Conservation (phyloP, 2,113 vertebrate genomes). For the Cromileptes altivelis region DNA sequence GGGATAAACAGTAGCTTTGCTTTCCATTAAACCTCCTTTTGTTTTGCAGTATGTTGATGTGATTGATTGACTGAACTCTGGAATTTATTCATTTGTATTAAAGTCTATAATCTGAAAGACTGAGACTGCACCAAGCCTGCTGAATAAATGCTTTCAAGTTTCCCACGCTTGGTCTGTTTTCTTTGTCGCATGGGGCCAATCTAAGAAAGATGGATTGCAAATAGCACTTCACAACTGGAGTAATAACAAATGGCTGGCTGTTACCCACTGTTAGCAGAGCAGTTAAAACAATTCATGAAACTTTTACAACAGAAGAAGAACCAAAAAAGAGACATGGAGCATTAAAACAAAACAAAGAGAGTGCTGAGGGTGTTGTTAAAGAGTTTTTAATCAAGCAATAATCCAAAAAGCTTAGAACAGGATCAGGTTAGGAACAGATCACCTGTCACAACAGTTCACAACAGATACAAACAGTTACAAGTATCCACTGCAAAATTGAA, state of each 20-base stretch:
- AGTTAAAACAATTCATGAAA: constrained; percentile 21
- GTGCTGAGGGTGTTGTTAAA: constrained; percentile 74
- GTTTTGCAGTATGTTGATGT: background rate
- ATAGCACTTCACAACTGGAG: background rate
- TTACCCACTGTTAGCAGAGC: constrained; percentile 45
- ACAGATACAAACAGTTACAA: constrained; percentile 65
- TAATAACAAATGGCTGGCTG: background rate
- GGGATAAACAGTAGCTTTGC: constrained; percentile 28
- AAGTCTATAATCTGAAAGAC: background rate
- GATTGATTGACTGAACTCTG: constrained; percentile 1
- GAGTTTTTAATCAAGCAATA: constrained; percentile 83
- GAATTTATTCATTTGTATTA: background rate
- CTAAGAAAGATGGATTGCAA: background rate
- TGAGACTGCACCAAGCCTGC: background rate
- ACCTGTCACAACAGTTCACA: constrained; percentile 58
- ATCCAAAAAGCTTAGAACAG: constrained; percentile 74
- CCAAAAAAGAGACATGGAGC: constrained; percentile 23
- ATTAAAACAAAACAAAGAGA: constrained; percentile 61
- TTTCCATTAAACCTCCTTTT: constrained; percentile 27
- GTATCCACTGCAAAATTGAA: constrained; percentile 51
- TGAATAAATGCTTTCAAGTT: background rate
- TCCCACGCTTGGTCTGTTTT: background rate
- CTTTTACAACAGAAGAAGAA: constrained; percentile 12
- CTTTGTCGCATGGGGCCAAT: background rate
- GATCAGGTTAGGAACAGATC: constrained; percentile 74